These are phyloP conservation scores for Ateles fusciceps DNA, from an alignment of 2,797 vertebrate species.

Conservation along the genomic window DNA sequence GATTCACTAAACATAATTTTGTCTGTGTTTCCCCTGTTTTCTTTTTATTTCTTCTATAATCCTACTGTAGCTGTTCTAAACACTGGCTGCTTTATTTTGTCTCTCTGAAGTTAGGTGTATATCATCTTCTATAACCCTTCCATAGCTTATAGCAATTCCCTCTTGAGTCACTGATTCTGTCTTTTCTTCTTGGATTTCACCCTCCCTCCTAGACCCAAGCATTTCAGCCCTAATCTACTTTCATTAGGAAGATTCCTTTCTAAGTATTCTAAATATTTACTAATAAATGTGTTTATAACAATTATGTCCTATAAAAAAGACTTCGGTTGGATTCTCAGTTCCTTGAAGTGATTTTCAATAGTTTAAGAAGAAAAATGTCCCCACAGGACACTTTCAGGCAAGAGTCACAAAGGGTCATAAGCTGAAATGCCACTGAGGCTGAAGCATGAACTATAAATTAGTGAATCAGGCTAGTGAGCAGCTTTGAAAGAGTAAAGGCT, in stretches of 20 bases:
- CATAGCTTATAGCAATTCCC: background rate
- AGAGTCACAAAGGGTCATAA: background rate
- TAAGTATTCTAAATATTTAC: conserved; percentile 7
- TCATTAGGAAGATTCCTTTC: background rate
- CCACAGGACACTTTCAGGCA: background rate
- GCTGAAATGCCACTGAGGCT: background rate
- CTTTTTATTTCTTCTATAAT: background rate
- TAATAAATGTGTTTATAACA: background rate
- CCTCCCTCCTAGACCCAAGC: background rate
- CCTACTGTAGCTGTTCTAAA: background rate
- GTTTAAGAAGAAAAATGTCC: background rate
- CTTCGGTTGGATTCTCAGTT: background rate
- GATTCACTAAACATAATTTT: background rate
- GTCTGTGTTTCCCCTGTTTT: background rate
- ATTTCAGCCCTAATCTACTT: background rate
- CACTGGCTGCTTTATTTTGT: background rate
- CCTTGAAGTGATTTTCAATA: conserved; percentile 7
- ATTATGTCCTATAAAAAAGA: background rate
- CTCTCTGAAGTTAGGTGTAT: background rate
- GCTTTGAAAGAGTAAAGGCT: background rate
- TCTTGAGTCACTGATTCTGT: background rate
- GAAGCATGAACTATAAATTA: background rate
- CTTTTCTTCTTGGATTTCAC: background rate
- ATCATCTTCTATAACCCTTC: background rate
- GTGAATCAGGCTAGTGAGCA: background rate